Evolutionary conservation across 2,888 invertebrate species (phyloP).

Genomic region (Phania funesta): DNA sequence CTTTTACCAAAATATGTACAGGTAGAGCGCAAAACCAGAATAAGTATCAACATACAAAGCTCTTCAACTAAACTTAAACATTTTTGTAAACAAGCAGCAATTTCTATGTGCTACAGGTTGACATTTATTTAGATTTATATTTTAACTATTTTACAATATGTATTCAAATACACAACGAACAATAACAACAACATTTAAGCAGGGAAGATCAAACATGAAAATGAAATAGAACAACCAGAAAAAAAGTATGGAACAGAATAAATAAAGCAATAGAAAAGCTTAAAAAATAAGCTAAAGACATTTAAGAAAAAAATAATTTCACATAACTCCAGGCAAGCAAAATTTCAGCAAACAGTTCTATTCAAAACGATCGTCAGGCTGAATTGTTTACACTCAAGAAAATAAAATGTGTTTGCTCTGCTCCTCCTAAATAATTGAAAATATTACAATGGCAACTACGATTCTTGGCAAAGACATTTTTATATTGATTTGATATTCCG

Average conservation of each 20-base stretch:
- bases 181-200: not conserved
- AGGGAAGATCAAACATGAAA: no score
- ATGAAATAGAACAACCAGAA: not conserved
- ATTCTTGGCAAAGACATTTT: not conserved
- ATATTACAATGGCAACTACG: not conserved
- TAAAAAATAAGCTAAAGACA: not conserved
- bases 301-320: not conserved
- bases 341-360: slow-evolving; percentile 40
- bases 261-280: not conserved
- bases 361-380: slow-evolving; percentile 16
- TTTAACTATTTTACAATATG: no score
- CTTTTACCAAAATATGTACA: no score
- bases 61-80: not conserved
- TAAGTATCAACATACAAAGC: no score
- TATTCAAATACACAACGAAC: not conserved
- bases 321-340: slow-evolving; percentile 21
- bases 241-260: slow-evolving; percentile 4
- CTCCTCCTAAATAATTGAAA: no score
- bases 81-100: no score
- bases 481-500: no score
- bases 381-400: slow-evolving; percentile 19
- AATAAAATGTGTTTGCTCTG: not conserved
- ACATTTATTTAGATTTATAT: no score
- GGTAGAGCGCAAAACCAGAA: not conserved
- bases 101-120: no score